Conservation (phyloP, 2,797 vertebrate species). For the Syngnathus rostellatus region DNA sequence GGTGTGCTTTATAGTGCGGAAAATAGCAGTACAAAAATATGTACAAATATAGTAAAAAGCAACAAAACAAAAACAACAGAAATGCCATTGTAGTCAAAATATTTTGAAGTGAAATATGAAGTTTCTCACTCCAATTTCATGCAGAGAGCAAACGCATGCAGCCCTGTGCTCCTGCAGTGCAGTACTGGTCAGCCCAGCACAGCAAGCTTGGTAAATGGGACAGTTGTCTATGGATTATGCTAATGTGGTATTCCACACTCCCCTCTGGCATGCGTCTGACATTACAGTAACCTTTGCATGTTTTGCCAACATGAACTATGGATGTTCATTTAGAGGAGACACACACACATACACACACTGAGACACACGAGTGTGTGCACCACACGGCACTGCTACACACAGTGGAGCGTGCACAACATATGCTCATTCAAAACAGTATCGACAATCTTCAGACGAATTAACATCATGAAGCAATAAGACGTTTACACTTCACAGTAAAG, state of each 20-base stretch:
- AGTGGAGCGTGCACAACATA: conserved; percentile 26
- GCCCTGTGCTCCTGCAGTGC: conserved; percentile 37
- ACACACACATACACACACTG: neutral
- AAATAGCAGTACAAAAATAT: neutral
- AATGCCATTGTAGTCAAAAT: neutral
- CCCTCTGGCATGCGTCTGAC: conserved; percentile 66
- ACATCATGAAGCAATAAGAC: conserved; percentile 40
- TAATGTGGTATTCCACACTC: conserved; percentile 70
- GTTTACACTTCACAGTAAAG: conserved; percentile 43
- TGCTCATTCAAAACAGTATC: conserved; percentile 23
- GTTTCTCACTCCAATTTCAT: conserved; percentile 6
- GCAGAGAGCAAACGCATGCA: conserved; percentile 14
- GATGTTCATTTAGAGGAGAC: conserved; percentile 62
- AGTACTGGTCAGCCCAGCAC: conserved; percentile 24
- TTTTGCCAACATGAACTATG: conserved; percentile 65
- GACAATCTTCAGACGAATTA: conserved; percentile 40
- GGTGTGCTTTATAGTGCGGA: no score
- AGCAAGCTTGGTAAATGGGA: conserved; percentile 40
- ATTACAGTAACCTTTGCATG: conserved; percentile 74
- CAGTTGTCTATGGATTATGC: conserved; percentile 70
- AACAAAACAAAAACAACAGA: neutral
- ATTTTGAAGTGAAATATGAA: neutral
- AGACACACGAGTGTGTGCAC: neutral
- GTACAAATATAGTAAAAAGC: no score
- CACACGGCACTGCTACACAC: conserved; percentile 6